Evolutionary conservation across 2,797 vertebrate species (phyloP), one percentile per base, ranked within the genome.

Genomic region (Microctenopoma lineatum): DNA sequence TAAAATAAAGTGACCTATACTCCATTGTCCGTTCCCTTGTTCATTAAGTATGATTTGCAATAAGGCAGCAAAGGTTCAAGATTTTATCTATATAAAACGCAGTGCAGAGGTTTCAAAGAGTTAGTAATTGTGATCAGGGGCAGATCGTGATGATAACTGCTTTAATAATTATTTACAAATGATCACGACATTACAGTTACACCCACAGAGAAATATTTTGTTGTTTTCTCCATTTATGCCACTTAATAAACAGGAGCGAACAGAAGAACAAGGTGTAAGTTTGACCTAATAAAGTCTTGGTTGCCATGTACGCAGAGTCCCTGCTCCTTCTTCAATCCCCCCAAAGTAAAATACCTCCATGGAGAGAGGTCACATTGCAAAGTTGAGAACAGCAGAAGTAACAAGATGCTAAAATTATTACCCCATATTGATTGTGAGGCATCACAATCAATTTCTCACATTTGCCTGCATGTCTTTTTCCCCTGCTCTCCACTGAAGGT

Each of bases 1-100:
- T 82, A 73, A 38, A n/a, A 57, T 53, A 59, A 36, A 39, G 39
- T 27, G n/a, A 26, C 62, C 11, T 26, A 26, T 44, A 73, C 15
- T 57, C 15, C 11, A n/a, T 34, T 59, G 34, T 44, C 56, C 50
- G 36, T 67, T 67, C n/a, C 21, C 46, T 59, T 63, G 55, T 72
- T 71, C 38, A 54, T 67, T 69, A 48, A 57, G 16, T 25, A 41
- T 16, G 12, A 45, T 45, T 45, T 53, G 9, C 13, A 62, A 52
- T 52, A 0, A 42, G 66, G 59, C 0, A 62, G 13, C 2, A 46
- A 39, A 11, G 53, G 12, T 7, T 51, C 1, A 18, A 16, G 3
- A 39, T 27, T 41, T 16, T n/a, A 44, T 44, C 6, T n/a, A n/a
- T 16, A 44, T n/a, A 16, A 12, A 42, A 42, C 14, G 55, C 54